Percentiles rank a stretch among this genome's conserved stretches.
Conservation (phyloP, 1,140 invertebrate genomes). For the Drosophila paulistorum region DNA sequence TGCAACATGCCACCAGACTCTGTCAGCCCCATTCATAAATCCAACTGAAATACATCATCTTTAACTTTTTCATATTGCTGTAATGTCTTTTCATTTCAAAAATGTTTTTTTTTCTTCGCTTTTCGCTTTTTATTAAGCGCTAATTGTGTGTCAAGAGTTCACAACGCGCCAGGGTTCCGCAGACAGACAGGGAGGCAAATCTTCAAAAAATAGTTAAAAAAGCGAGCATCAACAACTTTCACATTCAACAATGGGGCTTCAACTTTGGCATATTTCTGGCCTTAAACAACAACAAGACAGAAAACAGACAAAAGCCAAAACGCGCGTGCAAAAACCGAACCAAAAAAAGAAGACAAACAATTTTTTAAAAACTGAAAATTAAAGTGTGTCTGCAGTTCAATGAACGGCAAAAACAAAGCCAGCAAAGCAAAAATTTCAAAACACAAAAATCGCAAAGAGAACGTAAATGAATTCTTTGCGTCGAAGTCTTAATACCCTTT, state of each 20-base stretch:
- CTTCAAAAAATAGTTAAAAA: conserved; percentile 30
- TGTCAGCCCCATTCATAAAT: conserved; percentile 4
- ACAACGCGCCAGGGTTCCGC: conserved; percentile 15
- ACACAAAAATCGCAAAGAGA: conserved; percentile 35
- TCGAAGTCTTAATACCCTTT: neutral
- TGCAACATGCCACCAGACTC: conserved; percentile 4
- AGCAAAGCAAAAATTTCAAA: conserved; percentile 25
- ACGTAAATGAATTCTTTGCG: neutral
- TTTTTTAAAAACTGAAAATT: conserved; percentile 46
- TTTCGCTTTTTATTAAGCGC: conserved; percentile 32
- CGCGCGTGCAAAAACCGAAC: conserved; percentile 55
- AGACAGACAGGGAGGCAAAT: conserved; percentile 28
- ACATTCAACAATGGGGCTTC: conserved; percentile 54
- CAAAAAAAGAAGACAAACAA: conserved; percentile 22
- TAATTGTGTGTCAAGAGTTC: conserved; percentile 53
- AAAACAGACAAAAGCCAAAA: conserved; percentile 22
- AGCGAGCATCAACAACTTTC: conserved; percentile 51
- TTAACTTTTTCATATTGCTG: neutral
- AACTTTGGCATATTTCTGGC: conserved; percentile 56
- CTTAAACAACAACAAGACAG: conserved; percentile 24
- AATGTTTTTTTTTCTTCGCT: neutral
- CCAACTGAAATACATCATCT: conserved; percentile 11
- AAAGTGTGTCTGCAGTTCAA: conserved; percentile 46
- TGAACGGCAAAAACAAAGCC: conserved; percentile 45
- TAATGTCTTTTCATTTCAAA: neutral